Conservation (phyloP, 2,797 vertebrate species). For the Alcedo atthis region DNA sequence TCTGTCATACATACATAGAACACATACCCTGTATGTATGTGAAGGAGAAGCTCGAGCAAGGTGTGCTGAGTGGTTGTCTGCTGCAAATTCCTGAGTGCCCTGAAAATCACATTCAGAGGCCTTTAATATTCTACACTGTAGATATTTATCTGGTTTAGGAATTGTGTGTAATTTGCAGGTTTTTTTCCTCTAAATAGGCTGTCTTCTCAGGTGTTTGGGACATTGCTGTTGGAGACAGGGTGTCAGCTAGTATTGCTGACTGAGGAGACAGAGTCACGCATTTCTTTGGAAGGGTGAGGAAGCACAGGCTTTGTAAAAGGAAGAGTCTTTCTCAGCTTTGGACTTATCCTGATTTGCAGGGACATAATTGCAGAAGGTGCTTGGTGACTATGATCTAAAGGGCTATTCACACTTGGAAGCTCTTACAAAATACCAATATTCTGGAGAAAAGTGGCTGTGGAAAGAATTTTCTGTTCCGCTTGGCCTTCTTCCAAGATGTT, state of each 20-base stretch:
- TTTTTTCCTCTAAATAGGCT: neutral
- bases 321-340: neutral
- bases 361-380: neutral
- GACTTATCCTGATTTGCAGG: neutral
- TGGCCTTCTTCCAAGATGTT: neutral
- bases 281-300: neutral
- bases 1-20: neutral
- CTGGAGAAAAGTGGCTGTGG: neutral
- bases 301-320: neutral
- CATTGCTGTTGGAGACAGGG: neutral
- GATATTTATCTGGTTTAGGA: neutral
- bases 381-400: neutral
- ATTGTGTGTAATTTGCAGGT: neutral
- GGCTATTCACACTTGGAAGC: neutral
- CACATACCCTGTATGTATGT: too few relatives aligned
- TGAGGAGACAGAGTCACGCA: neutral
- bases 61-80: neutral
- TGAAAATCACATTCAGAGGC: neutral
- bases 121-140: neutral
- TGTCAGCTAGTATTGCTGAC: neutral
- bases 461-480: slow-evolving; percentile 7
- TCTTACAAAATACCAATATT: neutral
- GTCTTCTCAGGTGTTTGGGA: neutral
- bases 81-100: neutral
- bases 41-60: neutral